A percentile compares a stretch with the other conserved stretches of the same genome.
Conservation (phyloP, 2,113 vertebrate species). For the Motacilla tschutschensis region DNA sequence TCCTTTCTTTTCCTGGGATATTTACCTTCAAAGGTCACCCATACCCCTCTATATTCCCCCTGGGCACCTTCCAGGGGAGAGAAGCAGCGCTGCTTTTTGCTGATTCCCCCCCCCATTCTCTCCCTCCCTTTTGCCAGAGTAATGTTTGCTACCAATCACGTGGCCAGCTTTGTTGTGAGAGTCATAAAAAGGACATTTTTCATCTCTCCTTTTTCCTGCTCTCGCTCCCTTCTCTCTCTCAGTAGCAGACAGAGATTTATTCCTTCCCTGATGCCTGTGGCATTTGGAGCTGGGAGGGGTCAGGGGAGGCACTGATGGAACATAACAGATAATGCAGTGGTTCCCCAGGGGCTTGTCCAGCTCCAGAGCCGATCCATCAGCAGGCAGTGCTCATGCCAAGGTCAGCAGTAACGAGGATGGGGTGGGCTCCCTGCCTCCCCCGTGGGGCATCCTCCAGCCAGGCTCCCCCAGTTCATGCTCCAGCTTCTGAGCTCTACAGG, state of each 20-base stretch:
- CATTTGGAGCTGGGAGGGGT: conserved; percentile 77
- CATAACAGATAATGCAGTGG: conserved; percentile 90
- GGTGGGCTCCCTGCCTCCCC: conserved; percentile 75
- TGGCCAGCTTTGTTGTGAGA: conserved; percentile 59
- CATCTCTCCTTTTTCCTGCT: conserved; percentile 66
- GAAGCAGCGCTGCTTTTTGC: conserved; percentile 6
- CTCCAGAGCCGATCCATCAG: conserved; percentile 92
- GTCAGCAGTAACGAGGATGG: conserved; percentile 96
- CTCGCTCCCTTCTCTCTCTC: conserved; percentile 43
- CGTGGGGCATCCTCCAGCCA: conserved; percentile 43
- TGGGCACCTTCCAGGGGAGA: neutral
- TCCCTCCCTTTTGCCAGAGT: conserved; percentile 3
- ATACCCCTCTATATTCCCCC: neutral
- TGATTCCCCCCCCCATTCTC: neutral
- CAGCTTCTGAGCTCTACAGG: neutral
- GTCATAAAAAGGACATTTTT: conserved; percentile 70
- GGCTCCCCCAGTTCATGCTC: neutral
- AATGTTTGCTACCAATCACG: conserved; percentile 15
- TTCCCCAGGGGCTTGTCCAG: conserved; percentile 88
- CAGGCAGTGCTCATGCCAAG: conserved; percentile 84
- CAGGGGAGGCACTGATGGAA: conserved; percentile 80
- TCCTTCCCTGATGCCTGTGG: conserved; percentile 81
- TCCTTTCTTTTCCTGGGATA: conserved; percentile 6
- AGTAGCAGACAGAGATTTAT: conserved; percentile 94
- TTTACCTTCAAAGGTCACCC: conserved; percentile 60